These are phyloP conservation scores for Empidonax traillii DNA, from an alignment of 2,113 vertebrate species.

Conservation along the genomic window DNA sequence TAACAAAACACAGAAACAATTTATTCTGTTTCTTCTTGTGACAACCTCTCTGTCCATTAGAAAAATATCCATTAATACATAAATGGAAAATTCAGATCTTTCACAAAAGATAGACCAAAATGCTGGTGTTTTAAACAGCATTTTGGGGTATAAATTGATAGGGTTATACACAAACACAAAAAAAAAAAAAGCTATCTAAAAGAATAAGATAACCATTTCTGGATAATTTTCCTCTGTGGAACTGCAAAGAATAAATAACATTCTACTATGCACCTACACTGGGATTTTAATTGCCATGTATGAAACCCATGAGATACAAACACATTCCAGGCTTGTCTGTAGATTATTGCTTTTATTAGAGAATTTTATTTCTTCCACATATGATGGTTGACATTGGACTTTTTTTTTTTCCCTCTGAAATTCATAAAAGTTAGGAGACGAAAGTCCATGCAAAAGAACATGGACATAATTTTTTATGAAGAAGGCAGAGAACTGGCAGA, in stretches of 20 bases:
- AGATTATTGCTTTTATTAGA: background rate
- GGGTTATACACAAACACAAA: background rate
- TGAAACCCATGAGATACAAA: background rate
- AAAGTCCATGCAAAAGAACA: background rate
- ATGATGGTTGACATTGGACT: background rate
- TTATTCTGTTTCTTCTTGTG: background rate
- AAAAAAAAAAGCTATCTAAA: background rate
- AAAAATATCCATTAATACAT: background rate
- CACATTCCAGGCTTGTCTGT: background rate
- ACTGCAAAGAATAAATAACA: background rate
- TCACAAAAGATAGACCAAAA: background rate
- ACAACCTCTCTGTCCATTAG: background rate
- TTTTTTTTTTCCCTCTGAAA: background rate
- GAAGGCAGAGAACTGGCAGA: background rate
- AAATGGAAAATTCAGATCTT: background rate
- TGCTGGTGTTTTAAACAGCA: background rate
- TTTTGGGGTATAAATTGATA: background rate
- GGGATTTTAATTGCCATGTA: background rate
- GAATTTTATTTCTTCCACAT: background rate
- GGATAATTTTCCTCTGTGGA: background rate
- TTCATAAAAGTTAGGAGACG: background rate
- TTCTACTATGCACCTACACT: background rate
- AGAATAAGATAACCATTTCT: background rate
- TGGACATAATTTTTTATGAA: background rate
- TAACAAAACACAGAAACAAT: background rate